Base-by-base conservation (phyloP, 2,113 vertebrate species). In the Tetraodon nigroviridis region DNA sequence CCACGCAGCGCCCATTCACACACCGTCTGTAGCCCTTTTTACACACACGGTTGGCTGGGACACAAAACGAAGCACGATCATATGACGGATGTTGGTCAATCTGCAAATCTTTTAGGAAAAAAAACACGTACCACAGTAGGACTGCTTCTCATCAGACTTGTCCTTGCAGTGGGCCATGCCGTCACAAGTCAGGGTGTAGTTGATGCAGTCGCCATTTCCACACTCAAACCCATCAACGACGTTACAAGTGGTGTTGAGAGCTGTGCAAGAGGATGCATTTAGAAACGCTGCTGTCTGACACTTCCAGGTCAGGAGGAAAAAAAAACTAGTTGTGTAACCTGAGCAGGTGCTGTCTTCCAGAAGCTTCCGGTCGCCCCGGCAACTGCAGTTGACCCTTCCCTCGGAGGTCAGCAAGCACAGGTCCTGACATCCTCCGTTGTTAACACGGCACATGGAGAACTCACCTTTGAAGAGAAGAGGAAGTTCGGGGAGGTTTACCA, bases 121-220 rank as follows among this genome's bases (percentile, higher is more conserved):
- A 22, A 29, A 51, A 21, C 19, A 64, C 83, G 71, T 86, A 99
- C 97, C 92, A 79, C 97, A 99, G 89, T 96, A 99, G 64, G 93
- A 94, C 5, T 92, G 94, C 69, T 99, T 99, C 90, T 99, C 96
- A 0, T 99, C 96, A 0, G 96, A 98, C 86, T 96, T 98, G 92
- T 99, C 95, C 83, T 98, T 99, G 90, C 96, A 99, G 87, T 98
- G 91, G 15, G 93, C 90, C 55, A 89, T 91, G 0, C 94, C 92
- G 0, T 98, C 96, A 0, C 96, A 98, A 0, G 96, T 98, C 78
- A 92, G 87, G 54, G 92, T 93, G 90, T 96, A 98, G 85, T 93
- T 92, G 10, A 98, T 89, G 62, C 97, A 99, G 79, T 99, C 95
- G 0, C 96, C 94, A 0, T 97, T 99, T 6, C 94, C 95, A n/a